Percentiles rank a stretch among this genome's conserved stretches.
Conservation (phyloP, 2,888 invertebrate genomes). For the Norana najaformis region DNA sequence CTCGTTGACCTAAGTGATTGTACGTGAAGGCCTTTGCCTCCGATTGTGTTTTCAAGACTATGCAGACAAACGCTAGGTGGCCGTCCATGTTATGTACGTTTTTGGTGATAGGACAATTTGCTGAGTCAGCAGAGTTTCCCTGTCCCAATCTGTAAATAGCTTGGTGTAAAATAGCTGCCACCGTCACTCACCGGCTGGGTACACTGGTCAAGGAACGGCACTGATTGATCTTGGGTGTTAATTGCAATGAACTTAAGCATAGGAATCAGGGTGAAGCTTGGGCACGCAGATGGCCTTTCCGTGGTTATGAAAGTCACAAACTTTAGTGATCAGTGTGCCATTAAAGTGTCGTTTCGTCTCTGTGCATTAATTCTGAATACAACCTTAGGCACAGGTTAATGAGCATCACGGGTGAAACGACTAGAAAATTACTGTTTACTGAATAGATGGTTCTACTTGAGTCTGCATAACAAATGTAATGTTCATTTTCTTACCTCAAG, state of each 20-base stretch:
- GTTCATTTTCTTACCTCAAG: background rate
- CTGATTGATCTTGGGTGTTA: no score
- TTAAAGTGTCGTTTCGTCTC: background rate
- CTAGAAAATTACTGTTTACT: background rate
- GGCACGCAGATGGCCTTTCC: background rate
- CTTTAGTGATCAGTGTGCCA: no score
- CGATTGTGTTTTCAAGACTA: slow-evolving; percentile 17
- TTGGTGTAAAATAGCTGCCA: background rate
- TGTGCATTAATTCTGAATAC: background rate
- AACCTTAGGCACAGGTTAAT: background rate
- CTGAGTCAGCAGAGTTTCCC: background rate
- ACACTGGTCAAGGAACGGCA: background rate
- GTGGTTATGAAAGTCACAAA: no score
- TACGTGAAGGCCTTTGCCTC: background rate
- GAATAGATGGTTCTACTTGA: background rate
- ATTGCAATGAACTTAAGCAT: background rate
- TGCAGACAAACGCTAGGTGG: slow-evolving; percentile 23
- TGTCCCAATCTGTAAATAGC: background rate
- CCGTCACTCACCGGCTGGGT: background rate
- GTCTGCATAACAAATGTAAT: background rate
- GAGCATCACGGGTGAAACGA: background rate
- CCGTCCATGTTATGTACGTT: slow-evolving; percentile 19
- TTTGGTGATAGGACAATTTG: background rate
- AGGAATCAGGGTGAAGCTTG: background rate
- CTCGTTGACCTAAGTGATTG: background rate